phyloP scores from a whole-genome alignment of 2,797 vertebrate genomes.

The Siniperca scherzeri region DNA sequence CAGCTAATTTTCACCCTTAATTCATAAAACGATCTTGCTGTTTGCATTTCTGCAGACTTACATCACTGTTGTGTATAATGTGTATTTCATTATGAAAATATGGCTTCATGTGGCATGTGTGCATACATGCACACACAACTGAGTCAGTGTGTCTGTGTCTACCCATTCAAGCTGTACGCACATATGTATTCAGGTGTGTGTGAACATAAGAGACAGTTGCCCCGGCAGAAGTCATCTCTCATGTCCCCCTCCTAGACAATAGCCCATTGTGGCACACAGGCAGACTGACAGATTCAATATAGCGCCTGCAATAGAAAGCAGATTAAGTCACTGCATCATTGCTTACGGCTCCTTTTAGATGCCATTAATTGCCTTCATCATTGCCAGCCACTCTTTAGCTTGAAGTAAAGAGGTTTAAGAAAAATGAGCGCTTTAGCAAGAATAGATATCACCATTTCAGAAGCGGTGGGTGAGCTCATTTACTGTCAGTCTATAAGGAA shows the following conservation, averaged over 20 bases:
- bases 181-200: conserved; percentile 48
- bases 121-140: neutral
- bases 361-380: conserved; percentile 78
- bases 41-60: conserved; percentile 16
- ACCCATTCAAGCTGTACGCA: neutral
- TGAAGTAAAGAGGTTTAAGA: conserved; percentile 58
- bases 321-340: conserved; percentile 76
- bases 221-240: conserved; percentile 63
- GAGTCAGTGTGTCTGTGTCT: neutral
- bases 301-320: conserved; percentile 62
- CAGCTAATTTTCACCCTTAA: neutral
- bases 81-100: conserved; percentile 4
- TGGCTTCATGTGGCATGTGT: conserved; percentile 8
- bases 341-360: conserved; percentile 68
- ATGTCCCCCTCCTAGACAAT: conserved; percentile 71
- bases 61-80: neutral
- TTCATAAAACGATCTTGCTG: neutral
- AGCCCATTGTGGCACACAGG: conserved; percentile 64
- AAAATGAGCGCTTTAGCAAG: conserved; percentile 43
- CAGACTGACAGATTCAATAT: conserved; percentile 77
- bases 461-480: conserved; percentile 10
- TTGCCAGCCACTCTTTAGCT: conserved; percentile 68
- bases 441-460: conserved; percentile 40
- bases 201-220: conserved; percentile 51
- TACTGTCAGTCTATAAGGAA: neutral